Evolutionary conservation across 2,113 vertebrate genomes (phyloP).

Genomic region (Serilophus lunatus): DNA sequence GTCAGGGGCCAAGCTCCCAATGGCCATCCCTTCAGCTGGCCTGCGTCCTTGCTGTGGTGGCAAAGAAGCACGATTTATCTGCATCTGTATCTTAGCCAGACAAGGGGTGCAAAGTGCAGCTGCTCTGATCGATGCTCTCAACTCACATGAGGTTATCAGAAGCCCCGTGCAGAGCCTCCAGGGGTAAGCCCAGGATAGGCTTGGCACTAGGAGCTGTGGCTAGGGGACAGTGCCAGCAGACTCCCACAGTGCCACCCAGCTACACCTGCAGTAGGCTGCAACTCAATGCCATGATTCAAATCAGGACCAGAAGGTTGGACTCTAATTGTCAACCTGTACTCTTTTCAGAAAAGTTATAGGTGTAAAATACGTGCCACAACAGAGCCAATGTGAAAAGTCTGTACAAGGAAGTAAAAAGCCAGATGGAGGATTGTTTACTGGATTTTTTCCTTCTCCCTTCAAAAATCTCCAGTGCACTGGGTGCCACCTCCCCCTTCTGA

Average conservation of each 20-base stretch:
- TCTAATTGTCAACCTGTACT: not conserved
- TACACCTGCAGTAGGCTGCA: accelerated
- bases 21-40: accelerated
- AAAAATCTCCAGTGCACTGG: accelerated
- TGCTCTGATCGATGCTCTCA: not conserved
- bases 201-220: not conserved
- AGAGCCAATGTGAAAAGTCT: not conserved
- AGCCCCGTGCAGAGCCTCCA: accelerated
- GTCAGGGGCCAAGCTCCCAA: not conserved
- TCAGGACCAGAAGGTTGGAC: not conserved
- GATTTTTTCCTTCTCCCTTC: not conserved
- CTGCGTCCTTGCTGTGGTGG: accelerated
- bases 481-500: not conserved
- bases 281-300: not conserved
- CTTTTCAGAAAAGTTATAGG: not conserved
- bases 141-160: not conserved
- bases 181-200: accelerated
- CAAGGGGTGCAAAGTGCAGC: not conserved
- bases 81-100: not conserved
- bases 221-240: not conserved
- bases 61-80: accelerated
- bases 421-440: accelerated
- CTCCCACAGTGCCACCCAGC: not conserved
- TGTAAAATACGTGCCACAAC: not conserved
- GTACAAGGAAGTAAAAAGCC: not conserved